These are phyloP conservation scores for Oreochromis spilurus DNA, from an alignment of 2,113 vertebrate genomes.

Conservation along the genomic window DNA sequence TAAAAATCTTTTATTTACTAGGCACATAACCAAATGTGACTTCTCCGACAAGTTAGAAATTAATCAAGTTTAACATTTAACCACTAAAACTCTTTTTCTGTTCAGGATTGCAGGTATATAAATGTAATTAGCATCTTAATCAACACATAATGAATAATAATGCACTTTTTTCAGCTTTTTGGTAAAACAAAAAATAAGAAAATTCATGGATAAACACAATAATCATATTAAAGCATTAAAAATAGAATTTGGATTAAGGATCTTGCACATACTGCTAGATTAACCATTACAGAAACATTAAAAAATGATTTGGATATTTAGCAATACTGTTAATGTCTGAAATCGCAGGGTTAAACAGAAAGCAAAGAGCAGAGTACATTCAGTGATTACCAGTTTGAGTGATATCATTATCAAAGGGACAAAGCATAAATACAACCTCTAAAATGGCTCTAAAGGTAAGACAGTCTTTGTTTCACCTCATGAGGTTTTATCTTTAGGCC, in stretches of 20 bases:
- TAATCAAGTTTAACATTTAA: neutral
- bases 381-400: neutral
- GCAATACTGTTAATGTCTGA: neutral
- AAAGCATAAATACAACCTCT: neutral
- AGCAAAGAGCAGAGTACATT: neutral
- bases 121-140: neutral
- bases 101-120: neutral
- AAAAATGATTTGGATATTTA: neutral
- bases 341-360: neutral
- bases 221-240: neutral
- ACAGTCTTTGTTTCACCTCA: neutral
- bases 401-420: neutral
- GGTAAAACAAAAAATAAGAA: neutral
- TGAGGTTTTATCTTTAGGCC: neutral
- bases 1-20: fast-evolving
- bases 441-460: neutral
- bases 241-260: neutral
- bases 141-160: neutral
- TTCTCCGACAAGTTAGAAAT: neutral
- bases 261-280: neutral
- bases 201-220: neutral
- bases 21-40: neutral
- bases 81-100: neutral
- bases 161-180: neutral
- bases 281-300: neutral